Evolutionary conservation across 2,797 vertebrate species (phyloP).

Genomic region (Merluccius polli): DNA sequence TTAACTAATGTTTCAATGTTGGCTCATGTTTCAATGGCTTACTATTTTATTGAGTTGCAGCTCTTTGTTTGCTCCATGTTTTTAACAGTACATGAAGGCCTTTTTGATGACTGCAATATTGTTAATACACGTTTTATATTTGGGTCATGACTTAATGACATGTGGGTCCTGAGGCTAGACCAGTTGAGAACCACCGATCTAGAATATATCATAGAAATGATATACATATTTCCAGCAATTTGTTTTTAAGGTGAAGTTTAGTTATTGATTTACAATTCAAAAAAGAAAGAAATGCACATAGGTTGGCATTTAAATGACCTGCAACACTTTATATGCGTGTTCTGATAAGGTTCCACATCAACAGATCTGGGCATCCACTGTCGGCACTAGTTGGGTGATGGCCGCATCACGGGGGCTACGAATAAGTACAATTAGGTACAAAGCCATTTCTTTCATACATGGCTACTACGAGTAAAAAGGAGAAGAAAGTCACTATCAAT

Average conservation of each 20-base stretch:
- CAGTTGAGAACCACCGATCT: no score
- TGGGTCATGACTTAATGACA: no score
- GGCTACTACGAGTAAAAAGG: slow-evolving; percentile 6
- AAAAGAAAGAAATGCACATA: not conserved
- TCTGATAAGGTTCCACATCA: not conserved
- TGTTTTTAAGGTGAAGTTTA: not conserved
- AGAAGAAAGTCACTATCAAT: slow-evolving; percentile 23
- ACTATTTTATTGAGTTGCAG: no score
- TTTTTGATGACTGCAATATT: no score
- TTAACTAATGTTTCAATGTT: no score
- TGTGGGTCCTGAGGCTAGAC: no score
- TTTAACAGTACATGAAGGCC: no score
- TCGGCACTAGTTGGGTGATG: not conserved
- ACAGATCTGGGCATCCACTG: not conserved
- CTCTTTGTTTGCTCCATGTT: no score
- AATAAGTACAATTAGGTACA: slow-evolving; percentile 4
- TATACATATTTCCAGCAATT: not conserved
- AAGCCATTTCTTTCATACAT: not conserved
- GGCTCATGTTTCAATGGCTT: no score
- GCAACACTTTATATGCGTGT: not conserved
- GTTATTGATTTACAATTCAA: not conserved
- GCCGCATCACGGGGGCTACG: not conserved
- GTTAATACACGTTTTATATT: no score
- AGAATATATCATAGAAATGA: not conserved
- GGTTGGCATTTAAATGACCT: not conserved